Evolutionary conservation across 2,113 vertebrate species (phyloP).

Genomic region (Callorhinus ursinus): DNA sequence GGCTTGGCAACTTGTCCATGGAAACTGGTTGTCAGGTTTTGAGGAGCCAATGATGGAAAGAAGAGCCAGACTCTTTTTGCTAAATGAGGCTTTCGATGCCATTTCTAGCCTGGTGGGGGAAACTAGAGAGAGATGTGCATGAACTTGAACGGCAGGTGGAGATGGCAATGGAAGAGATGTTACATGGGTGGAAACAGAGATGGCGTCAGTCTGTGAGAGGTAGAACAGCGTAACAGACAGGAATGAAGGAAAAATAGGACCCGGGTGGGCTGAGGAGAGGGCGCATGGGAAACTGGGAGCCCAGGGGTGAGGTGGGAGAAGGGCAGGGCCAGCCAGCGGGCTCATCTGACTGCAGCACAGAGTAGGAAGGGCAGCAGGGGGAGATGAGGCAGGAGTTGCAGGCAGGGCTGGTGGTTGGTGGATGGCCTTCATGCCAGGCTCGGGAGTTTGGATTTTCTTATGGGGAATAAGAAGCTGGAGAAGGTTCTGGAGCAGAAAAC

Average conservation of each 20-base stretch:
- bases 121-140: background rate
- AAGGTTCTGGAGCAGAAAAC: background rate
- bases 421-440: background rate
- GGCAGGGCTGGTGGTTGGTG: too few species aligned
- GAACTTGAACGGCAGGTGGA: background rate
- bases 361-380: background rate
- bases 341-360: background rate
- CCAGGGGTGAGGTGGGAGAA: background rate
- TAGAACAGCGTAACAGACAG: background rate
- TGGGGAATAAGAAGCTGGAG: background rate
- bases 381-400: background rate
- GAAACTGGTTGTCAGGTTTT: background rate
- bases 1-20: background rate
- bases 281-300: background rate
- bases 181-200: background rate
- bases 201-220: background rate
- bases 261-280: background rate
- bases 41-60: background rate
- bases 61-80: background rate
- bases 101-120: background rate
- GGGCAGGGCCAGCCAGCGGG: background rate
- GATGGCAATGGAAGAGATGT: background rate
- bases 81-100: background rate
- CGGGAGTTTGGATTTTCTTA: background rate
- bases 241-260: background rate